Base-by-base conservation (phyloP, 2,888 invertebrate genomes). In the Hyles lineata region DNA sequence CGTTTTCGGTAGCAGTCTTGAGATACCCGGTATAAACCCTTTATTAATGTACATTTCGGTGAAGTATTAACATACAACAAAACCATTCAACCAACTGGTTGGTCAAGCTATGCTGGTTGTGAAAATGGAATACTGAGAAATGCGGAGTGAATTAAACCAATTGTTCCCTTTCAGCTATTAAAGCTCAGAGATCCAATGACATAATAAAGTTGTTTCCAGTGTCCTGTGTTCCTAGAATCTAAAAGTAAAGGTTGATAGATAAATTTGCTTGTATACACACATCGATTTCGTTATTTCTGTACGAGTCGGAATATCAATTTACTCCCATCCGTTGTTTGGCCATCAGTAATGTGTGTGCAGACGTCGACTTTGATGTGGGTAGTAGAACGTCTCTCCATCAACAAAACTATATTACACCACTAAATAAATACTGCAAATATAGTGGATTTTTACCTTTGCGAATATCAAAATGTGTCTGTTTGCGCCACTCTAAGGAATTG, bases 251-350 rank as follows among this genome's bases (percentile, higher is more conserved):
- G 21, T 62, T 43, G 43, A 43, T 43, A 43, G 43, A 43, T 43
- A 43, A 43, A 43, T 43, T 43, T 43, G 15, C 43, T 43, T 43
- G 43, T 43, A 43, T 43, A 35, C 1, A 43, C 23, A 63, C 43
- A n/a, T 35, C 29, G 19, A 21, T 55, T 72, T 71, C 4, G 25
- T 5, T 62, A 52, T 71, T 50, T 25, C 50, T n/a, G 29, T 61
- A 72, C 58, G 62, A 58, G 72, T 74, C 70, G 73, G 59, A 78
- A 80, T 77, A 76, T 81, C 76, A 78, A 80, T 78, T 80, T 76
- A 74, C 77, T 75, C 50, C 55, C 60, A 70, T 60, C 61, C 70
- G 50, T 55, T 73, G 61, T 70, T 50, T 52, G 61, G 60, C 23
- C 61, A 61, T 73, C 71, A 21, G 72, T 55, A 55, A 63, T 61